Conservation (phyloP, 2,888 invertebrate species). For the Mythimna vitellina region DNA sequence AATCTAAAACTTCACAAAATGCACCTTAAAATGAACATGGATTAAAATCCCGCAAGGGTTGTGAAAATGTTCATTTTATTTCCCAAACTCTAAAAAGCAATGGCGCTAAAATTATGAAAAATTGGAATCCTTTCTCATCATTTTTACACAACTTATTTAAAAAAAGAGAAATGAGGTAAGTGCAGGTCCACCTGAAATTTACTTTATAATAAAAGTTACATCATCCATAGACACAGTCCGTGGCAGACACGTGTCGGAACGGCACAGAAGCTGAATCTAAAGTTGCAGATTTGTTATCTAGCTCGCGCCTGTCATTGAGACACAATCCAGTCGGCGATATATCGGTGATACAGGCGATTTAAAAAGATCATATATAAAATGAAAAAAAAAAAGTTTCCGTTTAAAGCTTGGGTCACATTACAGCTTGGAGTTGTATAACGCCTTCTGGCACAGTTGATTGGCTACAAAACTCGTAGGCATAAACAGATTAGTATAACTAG, state of each 20-base stretch:
- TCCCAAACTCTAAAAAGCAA: not conserved
- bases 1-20: not conserved
- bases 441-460: too few species aligned
- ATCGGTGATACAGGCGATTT: constrained; percentile 15
- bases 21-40: not conserved
- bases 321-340: not conserved
- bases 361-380: constrained; percentile 36
- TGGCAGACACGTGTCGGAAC: constrained; percentile 14
- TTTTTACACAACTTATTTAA: not conserved
- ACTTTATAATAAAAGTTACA: not conserved
- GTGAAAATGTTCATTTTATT: not conserved
- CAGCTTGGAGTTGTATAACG: too few species aligned
- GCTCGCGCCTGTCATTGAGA: constrained; percentile 7
- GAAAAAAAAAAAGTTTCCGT: too few species aligned
- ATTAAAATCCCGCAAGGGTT: not conserved
- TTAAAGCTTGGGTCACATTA: too few species aligned
- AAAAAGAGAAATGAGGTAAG: not conserved
- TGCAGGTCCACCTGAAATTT: not conserved
- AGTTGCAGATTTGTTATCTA: constrained; percentile 43
- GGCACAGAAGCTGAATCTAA: constrained; percentile 38
- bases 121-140: not conserved
- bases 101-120: not conserved
- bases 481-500: too few species aligned
- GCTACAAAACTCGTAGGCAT: too few species aligned
- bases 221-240: constrained; percentile 7